phyloP scores from a whole-genome alignment of 37 sponge, comb jelly and placozoan species.

The Eunapius fragilis region DNA sequence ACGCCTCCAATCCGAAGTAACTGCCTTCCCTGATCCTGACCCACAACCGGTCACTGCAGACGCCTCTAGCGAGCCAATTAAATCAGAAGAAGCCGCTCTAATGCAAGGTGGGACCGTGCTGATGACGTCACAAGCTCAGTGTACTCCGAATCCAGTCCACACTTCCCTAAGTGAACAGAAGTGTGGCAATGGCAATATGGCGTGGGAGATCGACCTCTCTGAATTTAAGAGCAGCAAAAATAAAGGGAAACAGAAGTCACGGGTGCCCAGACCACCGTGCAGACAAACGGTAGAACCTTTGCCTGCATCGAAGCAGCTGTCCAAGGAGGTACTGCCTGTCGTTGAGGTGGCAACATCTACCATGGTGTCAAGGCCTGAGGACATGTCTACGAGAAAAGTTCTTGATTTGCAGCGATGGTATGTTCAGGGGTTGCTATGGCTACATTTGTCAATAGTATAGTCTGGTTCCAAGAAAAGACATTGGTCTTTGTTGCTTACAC shows the following conservation, averaged over 20 bases:
- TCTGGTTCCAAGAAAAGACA: too few relatives aligned
- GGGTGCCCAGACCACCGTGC: background rate
- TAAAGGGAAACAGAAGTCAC: background rate
- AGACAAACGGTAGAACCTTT: background rate
- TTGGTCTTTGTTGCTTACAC: too few relatives aligned
- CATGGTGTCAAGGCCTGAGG: conserved; percentile 28
- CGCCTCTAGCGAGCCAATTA: background rate
- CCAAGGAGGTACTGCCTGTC: background rate
- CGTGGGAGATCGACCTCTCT: conserved; percentile 17
- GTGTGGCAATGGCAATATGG: background rate
- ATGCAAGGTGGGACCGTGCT: background rate
- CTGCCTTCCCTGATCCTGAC: background rate
- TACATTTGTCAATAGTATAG: too few relatives aligned
- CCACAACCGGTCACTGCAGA: background rate
- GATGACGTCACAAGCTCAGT: background rate
- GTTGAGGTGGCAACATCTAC: background rate
- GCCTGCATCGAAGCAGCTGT: background rate
- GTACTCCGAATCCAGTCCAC: too few relatives aligned
- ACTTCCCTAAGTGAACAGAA: background rate
- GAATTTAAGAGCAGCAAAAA: background rate
- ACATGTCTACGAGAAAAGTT: conserved; percentile 59
- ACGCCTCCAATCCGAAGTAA: background rate
- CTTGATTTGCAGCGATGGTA: conserved; percentile 83
- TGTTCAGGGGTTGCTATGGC: background rate
- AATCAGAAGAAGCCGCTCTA: background rate